Evolutionary conservation across 2,113 vertebrate species (phyloP).

Genomic region (Neofelis nebulosa): DNA sequence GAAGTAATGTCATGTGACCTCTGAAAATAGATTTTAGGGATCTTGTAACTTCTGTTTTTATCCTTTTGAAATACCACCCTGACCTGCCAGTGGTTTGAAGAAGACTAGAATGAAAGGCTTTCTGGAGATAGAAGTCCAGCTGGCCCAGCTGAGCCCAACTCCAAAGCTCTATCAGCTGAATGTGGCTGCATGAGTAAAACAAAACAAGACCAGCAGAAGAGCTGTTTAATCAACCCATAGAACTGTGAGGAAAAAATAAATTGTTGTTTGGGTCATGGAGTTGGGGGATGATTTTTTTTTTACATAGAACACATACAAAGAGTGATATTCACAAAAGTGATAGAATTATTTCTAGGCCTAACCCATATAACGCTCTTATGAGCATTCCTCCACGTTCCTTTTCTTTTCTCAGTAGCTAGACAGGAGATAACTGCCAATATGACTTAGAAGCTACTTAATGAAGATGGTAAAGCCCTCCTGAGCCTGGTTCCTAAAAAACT

Average conservation of each 20-base stretch:
- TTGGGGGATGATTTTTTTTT: background rate
- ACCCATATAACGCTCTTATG: background rate
- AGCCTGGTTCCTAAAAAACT: background rate
- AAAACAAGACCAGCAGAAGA: background rate
- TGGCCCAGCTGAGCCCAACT: background rate
- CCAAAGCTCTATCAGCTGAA: background rate
- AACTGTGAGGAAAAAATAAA: background rate
- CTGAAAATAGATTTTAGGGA: background rate
- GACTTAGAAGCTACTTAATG: background rate
- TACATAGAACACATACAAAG: background rate
- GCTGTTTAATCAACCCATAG: background rate
- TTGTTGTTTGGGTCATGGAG: background rate
- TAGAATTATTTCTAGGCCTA: background rate
- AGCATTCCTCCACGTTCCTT: accelerated
- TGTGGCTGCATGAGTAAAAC: background rate
- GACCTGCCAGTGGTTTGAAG: background rate
- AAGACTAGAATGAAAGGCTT: background rate
- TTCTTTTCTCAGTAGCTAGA: background rate
- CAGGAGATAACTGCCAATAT: background rate
- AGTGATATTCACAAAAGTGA: background rate
- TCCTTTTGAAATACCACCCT: background rate
- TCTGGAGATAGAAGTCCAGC: background rate
- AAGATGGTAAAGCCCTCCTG: background rate
- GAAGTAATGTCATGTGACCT: background rate
- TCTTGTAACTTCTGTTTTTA: background rate